These are phyloP conservation scores for Ceratina japonica DNA, from an alignment of 1,140 invertebrate species.

Conservation along the genomic window DNA sequence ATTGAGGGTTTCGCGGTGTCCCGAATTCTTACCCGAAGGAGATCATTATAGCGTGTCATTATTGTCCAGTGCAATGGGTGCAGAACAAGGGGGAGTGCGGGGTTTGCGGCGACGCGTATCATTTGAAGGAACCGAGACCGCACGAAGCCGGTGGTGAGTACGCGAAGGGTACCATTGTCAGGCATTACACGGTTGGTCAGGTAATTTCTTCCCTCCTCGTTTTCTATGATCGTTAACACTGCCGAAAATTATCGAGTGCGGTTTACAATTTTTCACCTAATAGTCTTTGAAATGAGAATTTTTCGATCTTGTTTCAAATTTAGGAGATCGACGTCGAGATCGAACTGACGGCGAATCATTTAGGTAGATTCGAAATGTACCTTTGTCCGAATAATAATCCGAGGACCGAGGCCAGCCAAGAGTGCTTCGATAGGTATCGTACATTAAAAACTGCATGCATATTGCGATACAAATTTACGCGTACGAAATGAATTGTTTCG, in stretches of 20 bases:
- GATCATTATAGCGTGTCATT: background rate
- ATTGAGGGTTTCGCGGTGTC: too few species aligned
- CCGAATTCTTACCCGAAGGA: background rate
- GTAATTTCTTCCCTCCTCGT: slow-evolving; percentile 71
- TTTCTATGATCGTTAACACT: background rate
- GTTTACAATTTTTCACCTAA: background rate
- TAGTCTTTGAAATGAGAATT: background rate
- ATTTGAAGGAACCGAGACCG: slow-evolving; percentile 85
- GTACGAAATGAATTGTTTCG: too few species aligned
- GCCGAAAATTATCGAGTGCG: background rate
- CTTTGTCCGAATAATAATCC: slow-evolving; percentile 93
- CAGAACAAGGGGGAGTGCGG: slow-evolving; percentile 92
- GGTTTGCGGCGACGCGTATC: slow-evolving; percentile 92
- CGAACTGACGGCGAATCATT: slow-evolving; percentile 94
- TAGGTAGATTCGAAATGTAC: slow-evolving; percentile 90
- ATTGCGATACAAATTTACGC: too few species aligned
- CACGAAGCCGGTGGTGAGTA: slow-evolving; percentile 94
- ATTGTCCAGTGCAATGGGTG: slow-evolving; percentile 88
- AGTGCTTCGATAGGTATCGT: slow-evolving; percentile 88
- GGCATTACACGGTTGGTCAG: slow-evolving; percentile 90
- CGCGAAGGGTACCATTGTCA: slow-evolving; percentile 90
- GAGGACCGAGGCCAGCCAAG: slow-evolving; percentile 86
- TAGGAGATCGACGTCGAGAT: slow-evolving; percentile 91
- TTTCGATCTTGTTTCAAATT: background rate
- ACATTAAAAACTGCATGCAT: background rate